Base-by-base conservation (phyloP, 2,797 vertebrate genomes). In the Bryconaethiops microstoma region DNA sequence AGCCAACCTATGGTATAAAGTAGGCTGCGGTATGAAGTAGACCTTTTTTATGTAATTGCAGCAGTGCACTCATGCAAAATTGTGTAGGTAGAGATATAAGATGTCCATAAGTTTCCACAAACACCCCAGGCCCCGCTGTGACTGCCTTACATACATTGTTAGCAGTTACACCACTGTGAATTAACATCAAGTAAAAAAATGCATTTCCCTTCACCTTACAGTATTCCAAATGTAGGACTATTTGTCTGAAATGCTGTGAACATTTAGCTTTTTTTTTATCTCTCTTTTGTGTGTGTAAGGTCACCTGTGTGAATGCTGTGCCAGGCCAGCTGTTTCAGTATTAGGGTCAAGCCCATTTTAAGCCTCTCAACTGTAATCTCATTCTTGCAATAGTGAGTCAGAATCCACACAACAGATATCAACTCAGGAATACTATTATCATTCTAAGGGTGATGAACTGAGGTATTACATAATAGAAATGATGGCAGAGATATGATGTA, bases 271-370 rank as follows among this genome's bases (percentile, higher is more conserved):
- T 70, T 13, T 29, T 70, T 16, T 52, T 52, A 23, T 29, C 45
- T 48, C 45, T 16, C 52, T 50, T 70, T 35, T 59, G 23, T 62
- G 73, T 69, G 73, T 69, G 29, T 45, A 25, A n/a, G 54, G 45
- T 75, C 35, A 52, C 50, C 63, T 42, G 55, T 39, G 59, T 59
- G 42, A 54, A 70, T 14, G 68, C 68, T 40, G 21, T 25, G 45
- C 45, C 14, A 63, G 48, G 68, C 59, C 80, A 72, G 68, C 54
- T 77, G 75, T 65, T 70, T 71, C 45, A 50, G 65, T 71, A 81
- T 81, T 63, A 71, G 70, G 45, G 65, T 25, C 74, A 81, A 29
- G 55, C 57, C 50, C 67, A 70, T 48, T 69, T 50, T 70, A 70
- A 70, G 45, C 68, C 68, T 70, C 45, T 70, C 68, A 70, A 29